A percentile compares a stretch with the other conserved stretches of the same genome.
Evolutionary conservation across 2,888 invertebrate species (phyloP).

Genomic region (Cheilosia grossa): DNA sequence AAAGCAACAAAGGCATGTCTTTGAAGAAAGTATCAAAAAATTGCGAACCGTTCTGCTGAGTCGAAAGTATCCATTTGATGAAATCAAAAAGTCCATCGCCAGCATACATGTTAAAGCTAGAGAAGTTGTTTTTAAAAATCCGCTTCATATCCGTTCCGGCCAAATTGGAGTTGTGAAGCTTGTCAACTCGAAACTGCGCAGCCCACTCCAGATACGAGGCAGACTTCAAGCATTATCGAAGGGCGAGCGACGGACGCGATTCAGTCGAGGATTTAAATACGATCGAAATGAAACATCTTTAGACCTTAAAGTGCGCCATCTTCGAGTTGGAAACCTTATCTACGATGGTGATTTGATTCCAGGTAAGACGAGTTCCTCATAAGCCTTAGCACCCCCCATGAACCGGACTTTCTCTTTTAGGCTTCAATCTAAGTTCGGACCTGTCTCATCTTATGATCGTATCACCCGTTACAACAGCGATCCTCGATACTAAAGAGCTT

Average conservation of each 20-base stretch:
- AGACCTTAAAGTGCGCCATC: conserved; percentile 75
- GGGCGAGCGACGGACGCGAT: conserved; percentile 59
- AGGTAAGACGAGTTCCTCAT: conserved; percentile 75
- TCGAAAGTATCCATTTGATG: conserved; percentile 77
- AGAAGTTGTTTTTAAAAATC: conserved; percentile 52
- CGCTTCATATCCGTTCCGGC: conserved; percentile 69
- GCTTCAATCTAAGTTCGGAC: conserved; percentile 75
- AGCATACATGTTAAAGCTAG: conserved; percentile 45
- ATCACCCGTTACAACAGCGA: conserved; percentile 75
- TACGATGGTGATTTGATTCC: conserved; percentile 77
- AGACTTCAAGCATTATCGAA: conserved; percentile 76
- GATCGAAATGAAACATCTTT: conserved; percentile 27
- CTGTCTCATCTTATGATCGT: conserved; percentile 72
- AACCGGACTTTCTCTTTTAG: conserved; percentile 52
- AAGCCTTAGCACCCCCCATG: not conserved
- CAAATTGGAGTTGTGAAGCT: conserved; percentile 76
- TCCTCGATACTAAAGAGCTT: conserved; percentile 76
- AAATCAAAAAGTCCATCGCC: conserved; percentile 74
- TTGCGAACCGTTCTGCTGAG: conserved; percentile 78
- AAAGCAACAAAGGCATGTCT: conserved; percentile 78
- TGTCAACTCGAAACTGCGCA: conserved; percentile 75
- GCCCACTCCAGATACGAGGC: conserved; percentile 77
- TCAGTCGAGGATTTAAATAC: conserved; percentile 61
- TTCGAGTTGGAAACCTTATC: conserved; percentile 79
- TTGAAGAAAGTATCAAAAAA: conserved; percentile 77